These are phyloP conservation scores for Canis aureus DNA, from an alignment of 2,113 vertebrate genomes.

Conservation along the genomic window DNA sequence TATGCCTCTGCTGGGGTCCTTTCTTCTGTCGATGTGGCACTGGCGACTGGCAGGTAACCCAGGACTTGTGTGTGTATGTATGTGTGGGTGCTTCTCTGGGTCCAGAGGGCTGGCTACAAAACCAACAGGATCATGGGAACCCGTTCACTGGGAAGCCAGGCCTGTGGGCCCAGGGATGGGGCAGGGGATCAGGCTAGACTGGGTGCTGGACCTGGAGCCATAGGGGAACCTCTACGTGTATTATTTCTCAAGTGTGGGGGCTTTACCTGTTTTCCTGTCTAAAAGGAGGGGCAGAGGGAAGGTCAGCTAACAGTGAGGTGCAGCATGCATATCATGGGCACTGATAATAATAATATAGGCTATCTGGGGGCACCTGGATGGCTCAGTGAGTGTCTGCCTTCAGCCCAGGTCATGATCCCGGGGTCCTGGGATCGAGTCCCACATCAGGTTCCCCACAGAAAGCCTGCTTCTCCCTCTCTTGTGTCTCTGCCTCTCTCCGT, in stretches of 20 bases:
- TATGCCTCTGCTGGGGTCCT: not conserved
- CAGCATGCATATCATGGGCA: not conserved
- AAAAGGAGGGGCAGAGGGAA: not conserved
- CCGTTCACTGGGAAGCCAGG: not conserved
- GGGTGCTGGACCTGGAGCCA: not conserved
- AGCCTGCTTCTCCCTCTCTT: too few relatives aligned
- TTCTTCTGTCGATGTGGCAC: not conserved
- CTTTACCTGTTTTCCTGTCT: not conserved
- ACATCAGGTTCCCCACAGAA: too few relatives aligned
- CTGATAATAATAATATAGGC: not conserved
- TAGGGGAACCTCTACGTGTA: not conserved
- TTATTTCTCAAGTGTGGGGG: not conserved
- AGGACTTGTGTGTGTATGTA: not conserved
- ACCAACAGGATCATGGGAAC: not conserved
- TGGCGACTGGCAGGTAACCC: not conserved
- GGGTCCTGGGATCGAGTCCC: too few relatives aligned
- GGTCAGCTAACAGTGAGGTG: not conserved
- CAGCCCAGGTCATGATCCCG: too few relatives aligned
- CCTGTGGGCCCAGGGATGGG: too few relatives aligned
- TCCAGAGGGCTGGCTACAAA: not conserved
- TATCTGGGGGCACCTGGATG: not conserved
- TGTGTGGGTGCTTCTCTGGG: not conserved
- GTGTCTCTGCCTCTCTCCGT: too few relatives aligned
- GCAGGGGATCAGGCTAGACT: too few relatives aligned
- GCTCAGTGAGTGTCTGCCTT: too few relatives aligned